Base-by-base conservation (phyloP, 1,140 invertebrate genomes). In the Caenorhabditis tropicalis region DNA sequence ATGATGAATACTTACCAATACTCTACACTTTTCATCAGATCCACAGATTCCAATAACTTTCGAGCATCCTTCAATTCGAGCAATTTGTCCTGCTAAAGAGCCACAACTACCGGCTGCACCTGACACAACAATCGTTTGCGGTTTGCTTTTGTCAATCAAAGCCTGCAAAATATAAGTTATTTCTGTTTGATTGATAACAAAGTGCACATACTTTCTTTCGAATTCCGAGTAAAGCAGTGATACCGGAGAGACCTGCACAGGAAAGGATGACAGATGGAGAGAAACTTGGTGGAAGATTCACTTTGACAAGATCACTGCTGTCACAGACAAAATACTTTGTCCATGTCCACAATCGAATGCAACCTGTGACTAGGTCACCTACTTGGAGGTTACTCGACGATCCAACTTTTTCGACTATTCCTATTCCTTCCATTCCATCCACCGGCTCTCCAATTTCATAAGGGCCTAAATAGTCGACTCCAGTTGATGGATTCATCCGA, bases 281-380 rank as follows among this genome's bases (percentile, higher is more conserved):
- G 36, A 74, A 74, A 9, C 15, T 46, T 27, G 65, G 24, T 19
- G 65, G 65, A 24, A 74, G 65, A 24, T 74, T 74, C 65, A 74
- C 65, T 74, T 74, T 74, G 65, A 74, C 65, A 15, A 74, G 65
- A 21, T 74, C 65, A 43, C 36, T 46, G 29, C 65, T 74, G 29
- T 74, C 65, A 43, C 36, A 39, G 36, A 74, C 65, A 43, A 74
- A 74, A 74, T 74, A 74, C n/a, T 74, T 74, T 21, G 65, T 74
- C 65, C 65, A 74, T 1, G 65, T 74, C 65, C 65, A 74, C 36
- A 74, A 43, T 46, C 65, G 65, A 74, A 74, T 74, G n/a, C 65
- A 74, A 0, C 65, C 65, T 24, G 65, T 74, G 6, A 74, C 65
- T 12, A 74, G 36, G 43, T 74, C 65, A 6, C 65, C 65, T 5